Base-by-base conservation (phyloP, 2,113 vertebrate genomes). In the Mesitornis unicolor region DNA sequence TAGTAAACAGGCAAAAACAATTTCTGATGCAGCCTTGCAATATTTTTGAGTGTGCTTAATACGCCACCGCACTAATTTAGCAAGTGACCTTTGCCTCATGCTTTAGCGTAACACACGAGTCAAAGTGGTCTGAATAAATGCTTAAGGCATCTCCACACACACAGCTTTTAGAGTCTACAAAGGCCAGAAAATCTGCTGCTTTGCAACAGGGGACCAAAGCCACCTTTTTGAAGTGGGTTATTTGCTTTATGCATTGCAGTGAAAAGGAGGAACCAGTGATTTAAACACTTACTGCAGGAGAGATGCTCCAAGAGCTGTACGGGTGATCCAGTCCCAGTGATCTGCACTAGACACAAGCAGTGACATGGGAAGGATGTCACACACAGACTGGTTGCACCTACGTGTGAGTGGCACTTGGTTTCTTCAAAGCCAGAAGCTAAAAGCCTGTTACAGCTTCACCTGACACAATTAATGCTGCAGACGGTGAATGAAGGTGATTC, bases 401-500 rank as follows among this genome's bases (percentile, higher is more conserved):
- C 3, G 0, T 5, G 36, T 9, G 35, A 76, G 60, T 0, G 4
- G 69, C 43, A 22, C 5, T 73, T 7, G 3, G 8, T 28, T 36
- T 65, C 56, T 42, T 33, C 31, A 26, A 35, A 87, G 25, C 13
- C 42, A 2, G 64, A 54, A 75, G 69, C 31, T 16, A 48, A 42
- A 22, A 42, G 25, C 65, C 31, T 43, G 24, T 11, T 60, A 35
- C 2, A 7, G 83, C 88, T 61, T 74, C 71, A 74, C n/a, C 50
- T 10, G 13, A 57, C 35, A 26, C 4, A 79, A 68, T 40, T 51
- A 84, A 61, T 8, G 33, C 12, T 54, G 38, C 20, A 40, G 21
- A 42, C 19, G 50, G 28, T 3, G 13, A 77, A 59, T 28, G 26
- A 74, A 75, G 74, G 76, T 82, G 59, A 76, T 40, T 74, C 31